phyloP scores from a whole-genome alignment of 2,888 invertebrate genomes.

The Aphidius colemani region DNA sequence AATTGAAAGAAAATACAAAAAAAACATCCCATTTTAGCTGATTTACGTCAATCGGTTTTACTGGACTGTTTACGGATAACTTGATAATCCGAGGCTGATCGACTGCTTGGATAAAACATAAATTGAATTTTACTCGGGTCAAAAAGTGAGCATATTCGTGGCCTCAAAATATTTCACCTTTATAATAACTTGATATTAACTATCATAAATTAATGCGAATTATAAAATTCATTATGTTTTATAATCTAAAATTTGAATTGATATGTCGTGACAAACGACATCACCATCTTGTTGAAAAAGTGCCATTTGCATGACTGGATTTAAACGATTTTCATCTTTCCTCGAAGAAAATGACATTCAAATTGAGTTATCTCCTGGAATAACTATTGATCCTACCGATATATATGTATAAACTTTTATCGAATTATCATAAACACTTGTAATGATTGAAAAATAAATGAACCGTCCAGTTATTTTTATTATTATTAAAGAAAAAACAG shows the following conservation, averaged over 20 bases:
- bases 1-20: neutral
- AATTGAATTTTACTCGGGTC: neutral
- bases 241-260: too few species aligned
- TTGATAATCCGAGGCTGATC: constrained; percentile 28
- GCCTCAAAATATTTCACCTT: neutral
- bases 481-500: too few species aligned
- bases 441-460: neutral
- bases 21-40: neutral
- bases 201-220: too few species aligned
- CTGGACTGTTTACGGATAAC: constrained; percentile 21
- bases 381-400: constrained; percentile 45
- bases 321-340: too few species aligned
- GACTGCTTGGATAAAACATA: neutral
- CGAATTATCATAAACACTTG: neutral
- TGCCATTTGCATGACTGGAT: too few species aligned
- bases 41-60: constrained; percentile 21
- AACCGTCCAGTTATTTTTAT: too few species aligned
- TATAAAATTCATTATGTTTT: neutral
- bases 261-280: too few species aligned
- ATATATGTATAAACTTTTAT: neutral
- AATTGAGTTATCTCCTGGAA: constrained; percentile 56
- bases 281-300: too few species aligned
- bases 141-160: neutral
- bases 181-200: neutral
- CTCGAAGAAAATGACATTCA: constrained; percentile 49